Conservation (phyloP, 2,113 vertebrate species). For the Polypterus bichir region DNA sequence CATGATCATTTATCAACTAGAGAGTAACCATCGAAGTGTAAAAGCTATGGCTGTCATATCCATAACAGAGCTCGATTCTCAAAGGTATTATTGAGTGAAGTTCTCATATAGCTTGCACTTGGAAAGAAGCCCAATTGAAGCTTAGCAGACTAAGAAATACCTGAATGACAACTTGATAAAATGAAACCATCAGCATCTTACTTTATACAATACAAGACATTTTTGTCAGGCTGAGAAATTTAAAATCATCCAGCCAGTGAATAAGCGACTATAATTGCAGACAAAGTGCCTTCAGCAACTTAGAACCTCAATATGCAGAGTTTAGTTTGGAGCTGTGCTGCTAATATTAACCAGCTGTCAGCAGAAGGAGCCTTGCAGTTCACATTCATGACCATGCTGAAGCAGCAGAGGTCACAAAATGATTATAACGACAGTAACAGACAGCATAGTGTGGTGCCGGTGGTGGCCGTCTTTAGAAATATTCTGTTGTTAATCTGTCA, state of each 20-base stretch:
- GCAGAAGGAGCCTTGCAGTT: neutral
- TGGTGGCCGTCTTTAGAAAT: too few relatives aligned
- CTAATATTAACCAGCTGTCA: neutral
- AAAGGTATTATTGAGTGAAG: conserved; percentile 28
- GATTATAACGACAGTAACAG: conserved; percentile 15
- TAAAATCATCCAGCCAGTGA: conserved; percentile 34
- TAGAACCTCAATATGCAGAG: neutral
- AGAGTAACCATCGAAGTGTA: conserved; percentile 27
- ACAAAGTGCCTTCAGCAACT: neutral
- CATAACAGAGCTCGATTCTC: conserved; percentile 25
- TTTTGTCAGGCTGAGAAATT: neutral
- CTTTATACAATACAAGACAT: conserved; percentile 21
- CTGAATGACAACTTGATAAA: conserved; percentile 53
- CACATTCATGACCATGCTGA: conserved; percentile 13
- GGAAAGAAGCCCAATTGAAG: conserved; percentile 27
- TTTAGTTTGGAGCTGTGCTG: neutral
- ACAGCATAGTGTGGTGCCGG: too few relatives aligned
- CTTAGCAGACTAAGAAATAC: conserved; percentile 22
- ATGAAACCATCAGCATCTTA: conserved; percentile 36
- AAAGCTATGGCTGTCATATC: conserved; percentile 33
- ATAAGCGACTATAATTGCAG: conserved; percentile 11
- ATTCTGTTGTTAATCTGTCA: too few relatives aligned
- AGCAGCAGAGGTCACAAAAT: conserved; percentile 46
- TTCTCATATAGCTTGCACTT: conserved; percentile 19
- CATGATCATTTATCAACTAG: conserved; percentile 31